Evolutionary conservation across 2,888 invertebrate species (phyloP).

Genomic region (Heteromyza rotundicornis): DNA sequence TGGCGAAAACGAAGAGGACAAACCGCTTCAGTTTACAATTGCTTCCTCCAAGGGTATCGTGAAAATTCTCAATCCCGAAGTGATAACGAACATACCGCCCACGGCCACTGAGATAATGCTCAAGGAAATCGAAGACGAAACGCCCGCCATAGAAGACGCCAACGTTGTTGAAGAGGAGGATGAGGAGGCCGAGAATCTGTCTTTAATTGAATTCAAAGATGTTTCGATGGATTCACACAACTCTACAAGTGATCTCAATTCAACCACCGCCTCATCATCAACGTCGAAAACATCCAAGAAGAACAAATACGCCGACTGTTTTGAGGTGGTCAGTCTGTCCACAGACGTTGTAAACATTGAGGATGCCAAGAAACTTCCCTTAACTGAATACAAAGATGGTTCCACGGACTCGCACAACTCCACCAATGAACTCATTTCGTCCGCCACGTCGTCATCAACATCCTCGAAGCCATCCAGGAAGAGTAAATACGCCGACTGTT

Average conservation of each 20-base stretch:
- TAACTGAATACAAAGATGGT: too few relatives aligned
- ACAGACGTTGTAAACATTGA: too few relatives aligned
- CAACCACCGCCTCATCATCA: too few relatives aligned
- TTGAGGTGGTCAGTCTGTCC: conserved; percentile 8
- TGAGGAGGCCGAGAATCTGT: too few relatives aligned
- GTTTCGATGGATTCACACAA: too few relatives aligned
- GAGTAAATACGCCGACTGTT: background rate
- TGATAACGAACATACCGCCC: conserved; percentile 53
- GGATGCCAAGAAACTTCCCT: too few relatives aligned
- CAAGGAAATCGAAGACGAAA: conserved; percentile 52
- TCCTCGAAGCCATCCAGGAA: too few relatives aligned
- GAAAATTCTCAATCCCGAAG: conserved; percentile 58
- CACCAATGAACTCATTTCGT: background rate
- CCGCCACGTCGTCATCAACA: too few relatives aligned
- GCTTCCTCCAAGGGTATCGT: conserved; percentile 56
- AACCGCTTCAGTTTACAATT: conserved; percentile 46
- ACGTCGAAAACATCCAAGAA: too few relatives aligned
- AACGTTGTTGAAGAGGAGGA: too few relatives aligned
- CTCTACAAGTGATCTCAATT: background rate
- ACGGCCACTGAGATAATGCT: conserved; percentile 43
- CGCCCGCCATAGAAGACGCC: conserved; percentile 33
- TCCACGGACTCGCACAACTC: too few relatives aligned
- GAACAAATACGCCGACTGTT: background rate
- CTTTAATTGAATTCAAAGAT: too few relatives aligned
- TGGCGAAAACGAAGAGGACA: conserved; percentile 13